Base-by-base conservation (phyloP, 1,140 invertebrate genomes). In the Micrasema longulum region DNA sequence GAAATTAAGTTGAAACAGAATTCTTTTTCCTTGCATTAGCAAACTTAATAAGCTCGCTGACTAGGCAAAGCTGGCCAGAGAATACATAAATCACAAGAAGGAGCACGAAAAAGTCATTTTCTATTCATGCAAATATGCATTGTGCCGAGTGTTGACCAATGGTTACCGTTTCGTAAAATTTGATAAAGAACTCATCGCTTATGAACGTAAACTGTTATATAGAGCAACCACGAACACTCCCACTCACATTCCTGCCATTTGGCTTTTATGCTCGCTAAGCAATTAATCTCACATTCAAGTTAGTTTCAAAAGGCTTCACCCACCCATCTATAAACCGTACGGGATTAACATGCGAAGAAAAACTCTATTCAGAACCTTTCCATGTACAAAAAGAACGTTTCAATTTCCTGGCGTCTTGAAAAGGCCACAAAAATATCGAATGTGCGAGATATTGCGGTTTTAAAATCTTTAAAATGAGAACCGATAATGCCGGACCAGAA, bases 311-410 rank as follows among this genome's bases (percentile, higher is more conserved):
- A 20, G 14, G 14, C 16, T 48, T 48, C 20, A 0, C 20, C 45
- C 16, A 18, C 18, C 20, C 14, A 48, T 18, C 45, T 48, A 20
- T 48, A 48, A 48, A 48, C 16, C 16, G 16, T 20, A 31, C 50
- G 26, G 7, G 6, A 53, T 53, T 53, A 26, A 26, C n/a, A 53
- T 53, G 10, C 26, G 7, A 53, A 31, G 23, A 53, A 35, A 53
- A 11, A 11, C 41, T 45, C 14, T 2, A 45, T 45, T 45, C 3
- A 45, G 41, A 45, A 16, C 41, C 14, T 45, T 45, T 16, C 3
- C 47, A n/a, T 16, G 5, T 53, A 11, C 9, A 53, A 35, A 31
- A 2, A 31, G 3, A 31, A 0, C n/a, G 18, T 48, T 48, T 53
- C 23, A 35, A 53, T 53, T 53, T 53, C 23, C 50, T 4, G 2